Evolutionary conservation across 2,113 vertebrate species (phyloP).

Genomic region (Ailurus styani): DNA sequence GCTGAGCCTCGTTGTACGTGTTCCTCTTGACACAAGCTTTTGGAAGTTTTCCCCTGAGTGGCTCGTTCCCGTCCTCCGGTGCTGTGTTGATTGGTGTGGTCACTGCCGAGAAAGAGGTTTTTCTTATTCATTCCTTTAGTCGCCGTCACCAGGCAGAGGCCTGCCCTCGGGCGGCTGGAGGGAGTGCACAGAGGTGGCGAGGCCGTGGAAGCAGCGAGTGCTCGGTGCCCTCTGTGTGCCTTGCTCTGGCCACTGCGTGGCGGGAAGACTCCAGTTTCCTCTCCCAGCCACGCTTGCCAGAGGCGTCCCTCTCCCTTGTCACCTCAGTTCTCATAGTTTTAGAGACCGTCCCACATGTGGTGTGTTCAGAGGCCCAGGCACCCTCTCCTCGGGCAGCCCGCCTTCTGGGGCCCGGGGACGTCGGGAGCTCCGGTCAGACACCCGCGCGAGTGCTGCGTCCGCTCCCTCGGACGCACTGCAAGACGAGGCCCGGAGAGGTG

Average conservation of each 20-base stretch:
- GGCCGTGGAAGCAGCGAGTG: background rate
- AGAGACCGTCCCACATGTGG: background rate
- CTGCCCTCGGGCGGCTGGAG: background rate
- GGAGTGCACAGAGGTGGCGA: fast-evolving
- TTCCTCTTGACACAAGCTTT: no score
- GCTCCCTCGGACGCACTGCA: background rate
- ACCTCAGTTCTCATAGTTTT: background rate
- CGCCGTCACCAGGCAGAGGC: fast-evolving
- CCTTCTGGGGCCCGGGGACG: background rate
- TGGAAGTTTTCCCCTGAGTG: background rate
- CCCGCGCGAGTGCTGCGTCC: fast-evolving
- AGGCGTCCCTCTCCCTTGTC: background rate
- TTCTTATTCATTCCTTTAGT: background rate
- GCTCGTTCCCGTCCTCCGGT: fast-evolving
- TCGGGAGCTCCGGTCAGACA: background rate
- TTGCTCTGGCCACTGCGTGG: no score
- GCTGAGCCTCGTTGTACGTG: background rate
- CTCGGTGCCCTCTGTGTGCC: background rate
- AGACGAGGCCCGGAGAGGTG: background rate
- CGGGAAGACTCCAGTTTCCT: no score
- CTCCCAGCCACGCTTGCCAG: background rate
- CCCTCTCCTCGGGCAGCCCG: background rate
- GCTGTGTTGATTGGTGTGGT: background rate
- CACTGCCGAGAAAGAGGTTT: no score
- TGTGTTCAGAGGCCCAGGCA: background rate